Base-by-base conservation (phyloP, 2,888 invertebrate species). In the Mythimna vitellina region DNA sequence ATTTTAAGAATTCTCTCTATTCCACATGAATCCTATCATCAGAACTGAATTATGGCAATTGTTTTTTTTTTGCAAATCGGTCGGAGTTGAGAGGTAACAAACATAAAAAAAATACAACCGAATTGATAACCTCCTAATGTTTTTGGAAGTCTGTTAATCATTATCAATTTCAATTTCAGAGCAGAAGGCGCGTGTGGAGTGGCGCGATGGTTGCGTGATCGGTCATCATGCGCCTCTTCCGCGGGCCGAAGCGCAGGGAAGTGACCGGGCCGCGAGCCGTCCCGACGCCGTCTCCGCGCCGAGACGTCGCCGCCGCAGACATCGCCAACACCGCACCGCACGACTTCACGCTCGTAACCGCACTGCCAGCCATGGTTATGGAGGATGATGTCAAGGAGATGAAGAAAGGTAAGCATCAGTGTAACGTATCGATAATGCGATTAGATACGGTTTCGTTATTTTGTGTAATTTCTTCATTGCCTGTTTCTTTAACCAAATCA, bases 291-390 rank as follows among this genome's bases (percentile, higher is more conserved):
- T 92, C 95, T 93, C 92, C 95, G 80, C 90, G 93, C 86, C 86
- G 94, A 93, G 93, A 94, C 93, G 92, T 89, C 91, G 91, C 90
- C 88, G 86, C 89, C 89, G 86, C 91, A 88, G 89, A 90, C 91
- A 86, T 89, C 87, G 84, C 90, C 89, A 97, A 97, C 86, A 97
- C 97, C 82, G 95, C 97, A 84, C 89, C 91, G 82, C 93, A 93
- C 89, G 97, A 97, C 91, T 98, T 97, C 93, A 97, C 97, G 90
- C 97, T 97, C 90, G 98, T 98, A 89, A 98, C 97, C 85, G 98
- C 98, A 82, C 96, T 98, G 84, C 98, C 98, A 76, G 98, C 98
- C 86, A 97, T 98, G 92, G 97, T 98, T 91, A 97, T 98, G 92
- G 98, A 98, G 91, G 97, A 98, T 90, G 97, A 97, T 86, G 96